A percentile compares a stretch with the other conserved stretches of the same genome.
Evolutionary conservation across 1,140 invertebrate species (phyloP).

Genomic region (Carcinoscorpius rotundicauda): DNA sequence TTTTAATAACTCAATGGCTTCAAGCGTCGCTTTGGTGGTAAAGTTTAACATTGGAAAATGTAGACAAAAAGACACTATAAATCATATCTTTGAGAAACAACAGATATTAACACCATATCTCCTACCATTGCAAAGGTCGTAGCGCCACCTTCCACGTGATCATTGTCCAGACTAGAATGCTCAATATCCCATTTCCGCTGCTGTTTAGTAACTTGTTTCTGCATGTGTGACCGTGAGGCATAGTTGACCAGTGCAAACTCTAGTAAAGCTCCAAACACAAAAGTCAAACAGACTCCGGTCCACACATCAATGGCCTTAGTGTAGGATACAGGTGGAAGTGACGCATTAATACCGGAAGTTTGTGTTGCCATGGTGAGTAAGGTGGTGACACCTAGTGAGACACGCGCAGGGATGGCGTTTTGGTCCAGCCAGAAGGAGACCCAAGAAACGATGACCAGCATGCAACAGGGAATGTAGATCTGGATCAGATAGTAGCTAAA

Average conservation of each 20-base stretch:
- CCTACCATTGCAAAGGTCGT: slow-evolving; percentile 75
- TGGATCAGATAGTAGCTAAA: slow-evolving; percentile 39
- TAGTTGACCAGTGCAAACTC: slow-evolving; percentile 97
- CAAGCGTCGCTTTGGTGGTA: no score
- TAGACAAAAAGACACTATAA: no score
- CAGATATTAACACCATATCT: no score
- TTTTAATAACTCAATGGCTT: no score
- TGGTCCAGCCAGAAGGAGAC: slow-evolving; percentile 43
- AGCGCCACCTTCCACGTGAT: slow-evolving; percentile 48
- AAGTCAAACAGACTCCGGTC: slow-evolving; percentile 93
- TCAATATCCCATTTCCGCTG: slow-evolving; percentile 41
- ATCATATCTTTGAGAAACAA: no score
- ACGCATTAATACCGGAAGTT: slow-evolving; percentile 77
- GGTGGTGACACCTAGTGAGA: slow-evolving; percentile 38
- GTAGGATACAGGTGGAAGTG: slow-evolving; percentile 90
- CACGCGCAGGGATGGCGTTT: slow-evolving; percentile 38
- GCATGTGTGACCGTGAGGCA: slow-evolving; percentile 81
- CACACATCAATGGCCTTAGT: slow-evolving; percentile 96
- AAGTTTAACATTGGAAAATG: no score
- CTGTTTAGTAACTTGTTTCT: slow-evolving; percentile 81
- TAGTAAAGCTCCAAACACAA: slow-evolving; percentile 88
- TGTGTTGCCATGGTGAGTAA: slow-evolving; percentile 45
- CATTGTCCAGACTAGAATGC: slow-evolving; percentile 54
- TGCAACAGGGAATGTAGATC: slow-evolving; percentile 40
- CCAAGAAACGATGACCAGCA: slow-evolving; percentile 46